A percentile compares a stretch with the other conserved stretches of the same genome.
Evolutionary conservation across 2,888 invertebrate species (phyloP).

Genomic region (Trachelus troglodyta): DNA sequence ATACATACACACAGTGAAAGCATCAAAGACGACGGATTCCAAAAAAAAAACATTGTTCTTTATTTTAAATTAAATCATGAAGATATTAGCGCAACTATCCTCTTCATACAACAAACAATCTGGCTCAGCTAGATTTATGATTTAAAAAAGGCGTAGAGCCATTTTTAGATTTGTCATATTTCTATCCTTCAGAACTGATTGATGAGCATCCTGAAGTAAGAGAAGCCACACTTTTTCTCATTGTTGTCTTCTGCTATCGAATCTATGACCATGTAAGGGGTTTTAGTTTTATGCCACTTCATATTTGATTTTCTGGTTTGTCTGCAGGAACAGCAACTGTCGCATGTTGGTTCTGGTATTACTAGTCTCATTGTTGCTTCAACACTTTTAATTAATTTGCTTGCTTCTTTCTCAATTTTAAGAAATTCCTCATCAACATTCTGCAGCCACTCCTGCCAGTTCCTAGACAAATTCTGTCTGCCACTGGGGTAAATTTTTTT

Average conservation of each 20-base stretch:
- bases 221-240: slow-evolving; percentile 32
- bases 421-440: slow-evolving; percentile 49
- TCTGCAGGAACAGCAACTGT: slow-evolving; percentile 53
- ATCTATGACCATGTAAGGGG: slow-evolving; percentile 46
- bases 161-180: background rate
- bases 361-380: slow-evolving; percentile 41
- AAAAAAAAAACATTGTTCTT: background rate
- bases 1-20: no score
- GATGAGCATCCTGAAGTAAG: background rate
- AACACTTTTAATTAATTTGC: slow-evolving; percentile 45
- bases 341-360: slow-evolving; percentile 43
- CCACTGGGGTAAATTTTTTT: slow-evolving; percentile 44
- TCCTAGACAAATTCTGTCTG: slow-evolving; percentile 51
- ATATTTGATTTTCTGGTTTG: slow-evolving; percentile 47
- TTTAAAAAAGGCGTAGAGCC: no score
- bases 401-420: slow-evolving; percentile 42
- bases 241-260: slow-evolving; percentile 38
- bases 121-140: background rate
- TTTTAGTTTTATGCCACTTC: slow-evolving; percentile 41
- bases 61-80: background rate
- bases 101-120: background rate
- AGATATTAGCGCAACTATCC: background rate
- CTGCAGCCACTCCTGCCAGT: slow-evolving; percentile 54
- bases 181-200: background rate
- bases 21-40: background rate